Evolutionary conservation across 2,888 invertebrate genomes (phyloP), one percentile per base, ranked within the genome.

Genomic region (Polydrusus tereticollis): DNA sequence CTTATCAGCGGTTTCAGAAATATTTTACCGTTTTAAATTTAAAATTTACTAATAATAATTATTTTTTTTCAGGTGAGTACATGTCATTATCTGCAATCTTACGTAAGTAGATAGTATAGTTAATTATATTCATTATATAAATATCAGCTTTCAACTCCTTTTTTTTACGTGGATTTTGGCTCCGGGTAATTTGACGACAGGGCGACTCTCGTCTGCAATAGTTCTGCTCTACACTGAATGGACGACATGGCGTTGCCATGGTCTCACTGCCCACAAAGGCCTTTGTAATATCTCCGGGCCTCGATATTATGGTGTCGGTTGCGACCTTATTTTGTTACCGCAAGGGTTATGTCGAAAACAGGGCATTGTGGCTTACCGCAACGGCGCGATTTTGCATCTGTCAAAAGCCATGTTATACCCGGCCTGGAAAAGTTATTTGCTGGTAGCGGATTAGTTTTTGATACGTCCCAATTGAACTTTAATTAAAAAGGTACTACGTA

Each of bases 271-370:
- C 55, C 64, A 41, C 64, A 64, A 64, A 38, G 38, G 64, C 64
- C 26, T 52, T 64, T 64, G 50, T 63, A 47, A 52, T 64, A 64
- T 41, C 52, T 38, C 50, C 55, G 41, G 23, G 41, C 23, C 14
- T 23, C 41, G 52, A 64, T 64, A 63, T 63, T 63, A 33, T 47
- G 63, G 50, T 50, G 63, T 63, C 63, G 43, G 47, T 47, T 47
- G 47, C 20, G 47, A 63, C 63, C 47, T 63, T 63, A 63, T 33
- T 36, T 20, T 18, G n/a, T 63, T 21, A 63, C 63, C 50, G 47
- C 21, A 63, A n/a, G 18, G 29, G 18, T 47, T 47, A 63, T 33
- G 63, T 63, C 33, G 10, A 33, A 33, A 63, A 47, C 63, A 63
- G 63, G 63, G 36, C 47, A 50, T 63, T 45, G 63, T 12, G 63